Percentiles rank a stretch among this genome's conserved stretches.
phyloP scores from a whole-genome alignment of 2,888 invertebrate species.

The Acheta domesticus region DNA sequence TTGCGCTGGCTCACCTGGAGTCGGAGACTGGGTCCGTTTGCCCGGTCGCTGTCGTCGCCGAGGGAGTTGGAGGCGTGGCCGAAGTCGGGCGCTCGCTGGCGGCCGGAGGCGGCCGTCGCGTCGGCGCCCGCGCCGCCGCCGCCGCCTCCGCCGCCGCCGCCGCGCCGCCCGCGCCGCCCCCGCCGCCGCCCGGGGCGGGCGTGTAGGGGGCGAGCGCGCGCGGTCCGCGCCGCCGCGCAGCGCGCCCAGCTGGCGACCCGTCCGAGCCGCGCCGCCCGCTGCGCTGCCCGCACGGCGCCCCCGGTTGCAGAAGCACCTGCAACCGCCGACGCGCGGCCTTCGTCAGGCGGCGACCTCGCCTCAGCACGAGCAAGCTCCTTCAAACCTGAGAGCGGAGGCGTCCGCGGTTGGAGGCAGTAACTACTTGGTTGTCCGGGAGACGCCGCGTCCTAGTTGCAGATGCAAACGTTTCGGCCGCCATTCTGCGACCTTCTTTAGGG shows the following conservation, averaged over 20 bases:
- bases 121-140: not conserved
- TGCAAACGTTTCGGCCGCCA: too few species aligned
- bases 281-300: conserved; percentile 19
- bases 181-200: not conserved
- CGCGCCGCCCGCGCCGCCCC: not conserved
- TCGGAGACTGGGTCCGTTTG: conserved; percentile 50
- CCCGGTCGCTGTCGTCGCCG: conserved; percentile 56
- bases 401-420: too few species aligned
- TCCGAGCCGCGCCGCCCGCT: conserved; percentile 41
- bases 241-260: conserved; percentile 48
- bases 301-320: conserved; percentile 30
- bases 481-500: too few species aligned
- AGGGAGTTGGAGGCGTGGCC: conserved; percentile 47
- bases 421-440: too few species aligned
- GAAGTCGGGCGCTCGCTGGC: conserved; percentile 49
- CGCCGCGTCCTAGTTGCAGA: too few species aligned
- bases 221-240: conserved; percentile 43
- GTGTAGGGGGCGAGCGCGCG: conserved; percentile 29
- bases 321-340: not conserved
- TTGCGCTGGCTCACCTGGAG: conserved; percentile 52
- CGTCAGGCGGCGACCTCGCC: too few species aligned
- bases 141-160: not conserved
- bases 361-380: too few species aligned
- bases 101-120: not conserved
- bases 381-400: too few species aligned